Base-by-base conservation (phyloP, 2,797 vertebrate genomes). In the Spinibarbus caldwelli region DNA sequence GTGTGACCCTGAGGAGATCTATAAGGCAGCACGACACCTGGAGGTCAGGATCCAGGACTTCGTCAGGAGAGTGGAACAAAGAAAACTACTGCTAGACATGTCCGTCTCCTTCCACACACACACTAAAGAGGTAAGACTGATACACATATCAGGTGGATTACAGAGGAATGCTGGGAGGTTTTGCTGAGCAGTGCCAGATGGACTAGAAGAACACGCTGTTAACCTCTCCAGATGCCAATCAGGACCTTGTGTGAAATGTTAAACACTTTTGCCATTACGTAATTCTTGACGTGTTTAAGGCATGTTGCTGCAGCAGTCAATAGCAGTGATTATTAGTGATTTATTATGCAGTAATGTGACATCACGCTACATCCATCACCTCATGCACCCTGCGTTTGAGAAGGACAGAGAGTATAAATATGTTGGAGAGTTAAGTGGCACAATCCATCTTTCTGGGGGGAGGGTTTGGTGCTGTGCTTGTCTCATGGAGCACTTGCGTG, bases 41-140 rank as follows among this genome's bases (percentile, higher is more conserved):
- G 98, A 99, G 92, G 98, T 99, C 88, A 95, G 97, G 84, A 99
- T 99, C 93, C 98, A 99, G 91, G 98, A 99, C 93, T 99, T 99
- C 68, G 98, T 99, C 78, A 95, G 97, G 38, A 94, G 98, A 12
- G 98, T 99, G 57, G 98, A 99, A 67, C 98, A 99, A 93, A 95
- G 98, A 91, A 99, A 99, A 87, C 96, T 99, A 90, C 96, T 99
- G 82, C 93, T 99, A 86, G 98, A 99, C 93, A 98, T 99, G 97
- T 99, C 98, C 0, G 98, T 99, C 87, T 99, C 97, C 90, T 99
- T 99, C 93, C 97, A 99, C 92, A 99, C 97, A 0, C 98, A 99
- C 95, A 99, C 97, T 85, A 99, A 99, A 92, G 96, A 97, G 96
- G 96, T 97, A 94, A 93, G 94, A 52, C 49, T 38, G 31, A 79